Conservation (phyloP, 2,888 invertebrate species). For the Lamellibrachia columna region DNA sequence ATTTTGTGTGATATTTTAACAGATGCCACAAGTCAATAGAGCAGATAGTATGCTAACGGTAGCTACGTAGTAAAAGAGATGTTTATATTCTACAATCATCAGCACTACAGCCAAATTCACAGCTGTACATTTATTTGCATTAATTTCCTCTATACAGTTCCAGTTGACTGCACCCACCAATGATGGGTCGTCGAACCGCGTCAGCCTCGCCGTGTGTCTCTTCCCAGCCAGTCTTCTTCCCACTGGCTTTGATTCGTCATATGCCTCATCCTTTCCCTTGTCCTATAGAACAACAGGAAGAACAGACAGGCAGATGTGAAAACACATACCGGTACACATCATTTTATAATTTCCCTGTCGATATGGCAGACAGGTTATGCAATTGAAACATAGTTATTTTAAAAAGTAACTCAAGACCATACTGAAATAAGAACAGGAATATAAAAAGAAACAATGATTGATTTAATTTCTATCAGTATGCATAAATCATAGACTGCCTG, state of each 20-base stretch:
- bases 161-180: slow-evolving; percentile 28
- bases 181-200: slow-evolving; percentile 41
- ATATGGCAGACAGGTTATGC: no score
- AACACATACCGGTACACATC: neutral
- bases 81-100: neutral
- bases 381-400: no score
- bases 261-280: slow-evolving; percentile 41
- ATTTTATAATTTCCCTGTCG: neutral
- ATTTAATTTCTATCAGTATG: no score
- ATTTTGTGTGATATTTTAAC: neutral
- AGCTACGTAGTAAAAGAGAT: neutral
- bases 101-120: no score
- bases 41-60: neutral
- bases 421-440: no score
- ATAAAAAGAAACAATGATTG: no score
- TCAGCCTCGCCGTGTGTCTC: slow-evolving; percentile 26
- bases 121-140: neutral
- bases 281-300: slow-evolving; percentile 30
- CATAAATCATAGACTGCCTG: no score
- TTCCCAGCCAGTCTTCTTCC: slow-evolving; percentile 32
- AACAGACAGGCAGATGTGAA: neutral
- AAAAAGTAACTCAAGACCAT: no score
- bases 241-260: slow-evolving; percentile 30
- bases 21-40: neutral
- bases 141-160: neutral